Evolutionary conservation across 1,140 invertebrate species (phyloP).

Genomic region (Lepidurus packardi): DNA sequence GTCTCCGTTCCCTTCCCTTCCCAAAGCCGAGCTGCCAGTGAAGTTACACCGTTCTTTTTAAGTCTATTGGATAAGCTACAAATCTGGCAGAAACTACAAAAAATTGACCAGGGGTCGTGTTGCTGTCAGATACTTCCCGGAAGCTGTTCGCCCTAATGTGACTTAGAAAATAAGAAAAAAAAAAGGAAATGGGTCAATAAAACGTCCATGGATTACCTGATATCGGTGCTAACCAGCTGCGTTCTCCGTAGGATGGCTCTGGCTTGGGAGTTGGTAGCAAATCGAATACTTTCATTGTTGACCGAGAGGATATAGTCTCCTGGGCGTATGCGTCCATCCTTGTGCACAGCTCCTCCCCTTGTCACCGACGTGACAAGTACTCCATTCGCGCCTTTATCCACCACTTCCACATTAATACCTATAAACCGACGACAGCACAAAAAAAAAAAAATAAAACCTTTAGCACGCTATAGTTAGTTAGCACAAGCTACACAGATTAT

Average conservation of each 20-base stretch:
- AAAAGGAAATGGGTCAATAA: slow-evolving; percentile 17
- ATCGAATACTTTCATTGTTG: slow-evolving; percentile 60
- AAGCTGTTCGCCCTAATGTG: too few relatives aligned
- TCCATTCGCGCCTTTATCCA: slow-evolving; percentile 59
- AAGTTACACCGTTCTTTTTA: too few relatives aligned
- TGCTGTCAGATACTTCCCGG: too few relatives aligned
- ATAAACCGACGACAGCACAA: slow-evolving; percentile 36
- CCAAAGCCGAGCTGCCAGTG: too few relatives aligned
- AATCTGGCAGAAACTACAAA: too few relatives aligned
- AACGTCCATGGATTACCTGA: slow-evolving; percentile 40
- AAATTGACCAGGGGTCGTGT: too few relatives aligned
- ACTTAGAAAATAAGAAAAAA: not conserved
- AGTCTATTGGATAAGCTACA: too few relatives aligned
- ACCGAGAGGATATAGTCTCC: slow-evolving; percentile 51
- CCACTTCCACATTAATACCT: slow-evolving; percentile 54
- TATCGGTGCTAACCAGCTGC: slow-evolving; percentile 50
- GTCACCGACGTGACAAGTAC: slow-evolving; percentile 55
- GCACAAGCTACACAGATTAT: not conserved
- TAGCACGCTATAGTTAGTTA: too few relatives aligned
- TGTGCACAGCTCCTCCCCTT: slow-evolving; percentile 50
- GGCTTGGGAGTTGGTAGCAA: slow-evolving; percentile 57
- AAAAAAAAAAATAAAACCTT: not conserved
- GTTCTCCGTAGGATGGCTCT: slow-evolving; percentile 56
- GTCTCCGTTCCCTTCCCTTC: too few relatives aligned
- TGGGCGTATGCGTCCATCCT: slow-evolving; percentile 54